A percentile compares a stretch with the other conserved stretches of the same genome.
phyloP scores from a whole-genome alignment of 2,888 invertebrate species.

The Aspidapion aeneum region DNA sequence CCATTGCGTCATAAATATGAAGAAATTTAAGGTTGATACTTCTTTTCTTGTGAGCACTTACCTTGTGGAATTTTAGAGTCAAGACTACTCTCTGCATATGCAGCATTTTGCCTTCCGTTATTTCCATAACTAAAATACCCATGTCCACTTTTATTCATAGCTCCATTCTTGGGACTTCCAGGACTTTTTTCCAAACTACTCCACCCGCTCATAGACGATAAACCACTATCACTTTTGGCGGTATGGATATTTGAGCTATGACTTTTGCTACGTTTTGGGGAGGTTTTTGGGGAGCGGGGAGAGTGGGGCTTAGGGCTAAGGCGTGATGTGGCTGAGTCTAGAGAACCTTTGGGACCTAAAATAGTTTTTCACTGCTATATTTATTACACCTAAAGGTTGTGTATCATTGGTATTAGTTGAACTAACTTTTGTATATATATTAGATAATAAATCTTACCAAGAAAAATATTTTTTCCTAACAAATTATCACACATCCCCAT shows the following conservation, averaged over 20 bases:
- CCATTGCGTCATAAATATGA: too few relatives aligned
- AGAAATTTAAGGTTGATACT: too few relatives aligned
- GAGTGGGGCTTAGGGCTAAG: constrained; percentile 64
- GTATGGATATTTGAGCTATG: constrained; percentile 62
- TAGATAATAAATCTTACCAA: constrained; percentile 42
- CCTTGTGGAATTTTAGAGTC: constrained; percentile 48
- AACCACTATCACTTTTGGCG: constrained; percentile 81
- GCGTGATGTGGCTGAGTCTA: constrained; percentile 49
- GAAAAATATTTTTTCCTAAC: constrained; percentile 44
- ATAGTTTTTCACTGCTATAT: too few relatives aligned
- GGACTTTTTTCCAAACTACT: constrained; percentile 84
- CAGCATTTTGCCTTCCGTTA: constrained; percentile 15
- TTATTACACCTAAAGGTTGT: too few relatives aligned
- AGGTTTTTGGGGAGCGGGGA: constrained; percentile 69
- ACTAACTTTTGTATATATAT: too few relatives aligned
- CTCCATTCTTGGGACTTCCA: constrained; percentile 65
- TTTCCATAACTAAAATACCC: constrained; percentile 25
- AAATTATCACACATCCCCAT: constrained; percentile 47
- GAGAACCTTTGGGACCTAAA: constrained; percentile 32
- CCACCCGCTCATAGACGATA: constrained; percentile 86
- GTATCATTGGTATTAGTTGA: too few relatives aligned
- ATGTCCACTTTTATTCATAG: constrained; percentile 33
- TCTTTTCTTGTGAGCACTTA: too few relatives aligned
- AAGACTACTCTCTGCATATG: constrained; percentile 55
- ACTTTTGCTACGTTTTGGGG: constrained; percentile 65